These are phyloP conservation scores for Acanthosepion lycidas DNA, from an alignment of 2,888 invertebrate genomes.

Conservation along the genomic window DNA sequence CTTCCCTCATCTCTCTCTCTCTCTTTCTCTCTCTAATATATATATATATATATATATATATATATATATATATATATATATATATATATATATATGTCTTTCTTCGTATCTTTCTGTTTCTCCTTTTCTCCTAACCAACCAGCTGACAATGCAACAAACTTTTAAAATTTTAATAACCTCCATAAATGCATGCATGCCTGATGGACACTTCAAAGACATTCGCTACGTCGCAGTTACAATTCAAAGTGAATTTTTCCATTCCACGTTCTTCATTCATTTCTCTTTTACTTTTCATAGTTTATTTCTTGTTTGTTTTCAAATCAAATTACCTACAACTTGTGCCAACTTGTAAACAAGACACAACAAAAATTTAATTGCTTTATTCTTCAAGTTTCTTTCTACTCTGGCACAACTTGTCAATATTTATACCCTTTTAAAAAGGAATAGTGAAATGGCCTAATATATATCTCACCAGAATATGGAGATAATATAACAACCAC, in stretches of 20 bases:
- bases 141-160: neutral
- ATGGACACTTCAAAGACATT: slow-evolving; percentile 21
- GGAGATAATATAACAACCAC: neutral
- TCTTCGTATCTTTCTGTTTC: neutral
- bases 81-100: neutral
- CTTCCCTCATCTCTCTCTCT: neutral
- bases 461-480: neutral
- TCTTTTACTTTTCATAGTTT: neutral
- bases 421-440: neutral
- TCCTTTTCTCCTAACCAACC: neutral
- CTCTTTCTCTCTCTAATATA: neutral
- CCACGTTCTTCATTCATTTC: neutral
- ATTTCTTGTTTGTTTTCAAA: neutral
- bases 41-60: neutral
- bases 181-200: neutral
- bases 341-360: neutral
- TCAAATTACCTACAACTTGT: neutral
- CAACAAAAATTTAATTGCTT: neutral
- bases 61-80: neutral
- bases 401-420: neutral
- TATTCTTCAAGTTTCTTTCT: neutral
- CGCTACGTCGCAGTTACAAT: neutral
- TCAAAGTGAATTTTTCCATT: neutral
- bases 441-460: neutral
- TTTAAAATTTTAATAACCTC: slow-evolving; percentile 33